Evolutionary conservation across 1,140 invertebrate species (phyloP).

Genomic region (Drosophila chauvacae): DNA sequence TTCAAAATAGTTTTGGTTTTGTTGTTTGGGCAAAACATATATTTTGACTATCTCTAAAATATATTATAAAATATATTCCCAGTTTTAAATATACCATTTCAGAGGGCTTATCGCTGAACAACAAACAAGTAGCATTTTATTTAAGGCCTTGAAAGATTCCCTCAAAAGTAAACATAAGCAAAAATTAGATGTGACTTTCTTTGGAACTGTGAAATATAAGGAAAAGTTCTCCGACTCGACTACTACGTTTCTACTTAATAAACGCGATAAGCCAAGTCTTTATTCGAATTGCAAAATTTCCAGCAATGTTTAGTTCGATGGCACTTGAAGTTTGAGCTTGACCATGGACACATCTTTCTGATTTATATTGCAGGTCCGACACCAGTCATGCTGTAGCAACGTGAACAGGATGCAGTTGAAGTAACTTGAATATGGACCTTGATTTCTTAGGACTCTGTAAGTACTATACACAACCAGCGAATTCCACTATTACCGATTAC

Average conservation of each 20-base stretch:
- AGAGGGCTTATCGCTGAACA: conserved; percentile 1
- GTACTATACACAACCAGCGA: conserved; percentile 40
- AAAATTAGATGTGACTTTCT: conserved; percentile 3
- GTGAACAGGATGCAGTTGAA: conserved; percentile 56
- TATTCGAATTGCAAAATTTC: conserved; percentile 48
- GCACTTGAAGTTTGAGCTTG: conserved; percentile 5
- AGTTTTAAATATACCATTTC: neutral
- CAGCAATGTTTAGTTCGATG: conserved; percentile 4
- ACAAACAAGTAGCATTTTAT: neutral
- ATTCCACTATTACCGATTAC: conserved; percentile 35
- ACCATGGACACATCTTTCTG: conserved; percentile 5
- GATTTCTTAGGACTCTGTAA: conserved; percentile 72
- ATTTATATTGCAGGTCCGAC: conserved; percentile 25
- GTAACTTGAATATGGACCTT: conserved; percentile 80
- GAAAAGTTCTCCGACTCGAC: neutral
- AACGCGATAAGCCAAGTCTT: conserved; percentile 12
- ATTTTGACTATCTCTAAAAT: neutral
- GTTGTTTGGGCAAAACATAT: neutral
- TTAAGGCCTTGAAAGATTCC: neutral
- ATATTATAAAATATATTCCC: neutral
- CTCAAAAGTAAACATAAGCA: conserved; percentile 1
- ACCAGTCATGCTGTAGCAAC: conserved; percentile 56
- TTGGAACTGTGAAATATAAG: neutral
- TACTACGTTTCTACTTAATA: conserved; percentile 13
- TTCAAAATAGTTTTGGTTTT: neutral